These are phyloP conservation scores for Lasioglossum lativentre DNA, from an alignment of 2,888 invertebrate species.

Conservation along the genomic window DNA sequence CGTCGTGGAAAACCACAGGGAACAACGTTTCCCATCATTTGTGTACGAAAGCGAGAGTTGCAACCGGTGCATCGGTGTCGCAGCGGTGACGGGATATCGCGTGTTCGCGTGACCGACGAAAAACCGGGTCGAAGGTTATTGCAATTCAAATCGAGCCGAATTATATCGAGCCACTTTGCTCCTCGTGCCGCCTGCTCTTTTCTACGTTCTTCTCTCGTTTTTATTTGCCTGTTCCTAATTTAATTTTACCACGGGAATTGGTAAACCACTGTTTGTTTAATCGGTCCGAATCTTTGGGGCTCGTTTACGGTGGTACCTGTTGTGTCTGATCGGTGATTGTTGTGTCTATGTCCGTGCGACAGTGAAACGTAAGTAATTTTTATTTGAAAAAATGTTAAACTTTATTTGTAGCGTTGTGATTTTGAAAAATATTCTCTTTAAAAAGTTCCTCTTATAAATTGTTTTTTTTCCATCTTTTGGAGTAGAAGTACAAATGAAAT, in stretches of 20 bases:
- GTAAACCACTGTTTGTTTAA: neutral
- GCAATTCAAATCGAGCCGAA: conserved; percentile 57
- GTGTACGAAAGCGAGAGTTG: neutral
- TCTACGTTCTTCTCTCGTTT: neutral
- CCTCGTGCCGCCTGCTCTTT: neutral
- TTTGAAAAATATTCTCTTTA: too few species aligned
- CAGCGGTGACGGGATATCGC: conserved; percentile 26
- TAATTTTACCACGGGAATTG: neutral
- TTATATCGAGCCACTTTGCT: conserved; percentile 25
- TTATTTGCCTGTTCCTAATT: neutral
- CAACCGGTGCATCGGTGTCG: conserved; percentile 36
- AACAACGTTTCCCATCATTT: neutral
- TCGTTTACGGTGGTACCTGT: neutral
- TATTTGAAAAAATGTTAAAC: neutral
- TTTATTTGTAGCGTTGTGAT: neutral
- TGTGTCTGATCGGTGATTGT: neutral
- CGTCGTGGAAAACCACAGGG: neutral
- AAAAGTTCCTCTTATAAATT: too few species aligned
- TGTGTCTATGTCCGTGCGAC: neutral
- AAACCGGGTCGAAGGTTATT: conserved; percentile 55
- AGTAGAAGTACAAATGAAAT: neutral
- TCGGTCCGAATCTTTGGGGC: neutral
- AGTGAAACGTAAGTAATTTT: neutral
- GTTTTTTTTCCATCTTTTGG: too few species aligned
- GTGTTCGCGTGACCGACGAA: conserved; percentile 53